Conservation (phyloP, 2,888 invertebrate species). For the Dasypolia templi region DNA sequence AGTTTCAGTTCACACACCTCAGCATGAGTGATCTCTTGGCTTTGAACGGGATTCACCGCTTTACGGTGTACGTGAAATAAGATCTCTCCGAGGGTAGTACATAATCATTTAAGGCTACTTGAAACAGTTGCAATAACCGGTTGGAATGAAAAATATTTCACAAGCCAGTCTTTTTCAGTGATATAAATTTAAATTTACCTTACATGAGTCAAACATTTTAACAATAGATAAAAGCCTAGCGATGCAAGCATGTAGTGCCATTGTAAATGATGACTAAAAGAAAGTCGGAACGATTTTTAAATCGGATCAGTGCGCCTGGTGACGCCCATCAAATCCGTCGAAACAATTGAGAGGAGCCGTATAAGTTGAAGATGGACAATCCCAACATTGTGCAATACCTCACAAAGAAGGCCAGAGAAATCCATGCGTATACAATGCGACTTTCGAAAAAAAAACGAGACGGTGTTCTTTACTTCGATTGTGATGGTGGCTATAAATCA, state of each 20-base stretch:
- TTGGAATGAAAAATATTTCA: slow-evolving; percentile 1
- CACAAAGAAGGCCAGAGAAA: slow-evolving; percentile 88
- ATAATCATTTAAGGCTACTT: background rate
- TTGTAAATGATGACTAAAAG: slow-evolving; percentile 80
- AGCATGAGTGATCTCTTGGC: slow-evolving; percentile 5
- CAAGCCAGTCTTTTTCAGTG: background rate
- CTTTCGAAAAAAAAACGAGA: slow-evolving; percentile 79
- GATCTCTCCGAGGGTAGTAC: background rate
- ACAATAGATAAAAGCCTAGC: slow-evolving; percentile 42
- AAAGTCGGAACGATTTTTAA: slow-evolving; percentile 89
- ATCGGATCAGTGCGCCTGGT: slow-evolving; percentile 84
- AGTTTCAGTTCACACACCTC: slow-evolving; percentile 31
- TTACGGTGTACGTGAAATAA: slow-evolving; percentile 8
- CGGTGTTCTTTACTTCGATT: slow-evolving; percentile 76
- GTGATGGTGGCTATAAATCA: slow-evolving; percentile 84
- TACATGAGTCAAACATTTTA: slow-evolving; percentile 18
- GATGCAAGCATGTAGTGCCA: slow-evolving; percentile 67
- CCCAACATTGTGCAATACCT: slow-evolving; percentile 85
- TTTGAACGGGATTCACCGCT: background rate
- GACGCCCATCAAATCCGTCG: slow-evolving; percentile 84
- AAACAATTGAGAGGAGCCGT: slow-evolving; percentile 84
- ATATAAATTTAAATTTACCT: slow-evolving; percentile 13
- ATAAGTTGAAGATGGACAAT: slow-evolving; percentile 80
- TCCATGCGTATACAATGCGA: slow-evolving; percentile 81
- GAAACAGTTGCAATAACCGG: background rate